Conservation (phyloP, 2,113 vertebrate species). For the Rafetus swinhoei region DNA sequence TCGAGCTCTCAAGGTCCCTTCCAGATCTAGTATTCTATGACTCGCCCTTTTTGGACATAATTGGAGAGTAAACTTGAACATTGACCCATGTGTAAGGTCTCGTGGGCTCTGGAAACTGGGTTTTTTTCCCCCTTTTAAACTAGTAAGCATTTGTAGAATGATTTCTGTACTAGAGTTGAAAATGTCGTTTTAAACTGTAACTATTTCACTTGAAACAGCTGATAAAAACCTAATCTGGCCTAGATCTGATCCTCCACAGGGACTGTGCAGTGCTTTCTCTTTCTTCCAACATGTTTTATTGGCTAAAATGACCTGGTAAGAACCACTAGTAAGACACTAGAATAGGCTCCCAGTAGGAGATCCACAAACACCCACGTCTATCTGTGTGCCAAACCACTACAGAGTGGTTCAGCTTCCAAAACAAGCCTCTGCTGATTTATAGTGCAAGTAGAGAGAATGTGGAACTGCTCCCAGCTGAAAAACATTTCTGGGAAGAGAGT, state of each 20-base stretch:
- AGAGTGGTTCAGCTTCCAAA: slow-evolving; percentile 70
- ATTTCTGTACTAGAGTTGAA: not conserved
- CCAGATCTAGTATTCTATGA: not conserved
- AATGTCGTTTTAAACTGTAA: slow-evolving; percentile 1
- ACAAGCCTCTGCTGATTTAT: slow-evolving; percentile 66
- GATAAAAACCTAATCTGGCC: slow-evolving; percentile 3
- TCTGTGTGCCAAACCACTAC: slow-evolving; percentile 54
- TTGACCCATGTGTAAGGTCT: not conserved
- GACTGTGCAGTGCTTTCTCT: not conserved
- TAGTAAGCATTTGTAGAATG: not conserved
- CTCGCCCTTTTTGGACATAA: not conserved
- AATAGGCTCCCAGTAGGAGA: not conserved
- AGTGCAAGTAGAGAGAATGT: slow-evolving; percentile 35
- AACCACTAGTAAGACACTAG: not conserved
- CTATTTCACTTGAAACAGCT: slow-evolving; percentile 20
- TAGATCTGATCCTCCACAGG: not conserved
- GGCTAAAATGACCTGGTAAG: not conserved
- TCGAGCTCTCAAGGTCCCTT: too few species aligned
- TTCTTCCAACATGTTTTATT: not conserved
- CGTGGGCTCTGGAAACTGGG: accelerated
- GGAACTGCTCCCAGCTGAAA: slow-evolving; percentile 62
- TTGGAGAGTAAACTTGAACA: slow-evolving; percentile 14
- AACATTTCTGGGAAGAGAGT: slow-evolving; percentile 70
- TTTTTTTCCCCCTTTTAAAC: not conserved
- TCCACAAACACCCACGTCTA: not conserved